phyloP scores from a whole-genome alignment of 1,140 invertebrate species.

The Drosophila murphyi region DNA sequence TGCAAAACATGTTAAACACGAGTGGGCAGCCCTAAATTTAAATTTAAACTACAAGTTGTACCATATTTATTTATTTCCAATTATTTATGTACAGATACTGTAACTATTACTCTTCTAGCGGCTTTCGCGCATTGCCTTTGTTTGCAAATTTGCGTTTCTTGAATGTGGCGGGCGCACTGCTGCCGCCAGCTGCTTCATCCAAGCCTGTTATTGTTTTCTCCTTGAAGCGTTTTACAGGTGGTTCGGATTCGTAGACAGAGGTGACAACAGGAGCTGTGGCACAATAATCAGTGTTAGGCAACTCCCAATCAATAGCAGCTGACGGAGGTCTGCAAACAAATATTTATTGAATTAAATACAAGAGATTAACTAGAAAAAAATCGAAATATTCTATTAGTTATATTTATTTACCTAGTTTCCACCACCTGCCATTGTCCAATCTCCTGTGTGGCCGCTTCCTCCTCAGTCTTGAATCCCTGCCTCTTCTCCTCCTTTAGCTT shows the following conservation, averaged over 20 bases:
- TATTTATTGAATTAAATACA: background rate
- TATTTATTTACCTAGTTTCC: slow-evolving; percentile 84
- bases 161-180: slow-evolving; percentile 84
- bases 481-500: slow-evolving; percentile 85
- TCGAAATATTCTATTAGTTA: background rate
- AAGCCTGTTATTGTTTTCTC: slow-evolving; percentile 87
- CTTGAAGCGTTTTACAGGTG: slow-evolving; percentile 86
- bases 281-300: slow-evolving; percentile 85
- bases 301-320: slow-evolving; percentile 86
- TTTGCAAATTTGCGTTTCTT: slow-evolving; percentile 88
- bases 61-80: background rate
- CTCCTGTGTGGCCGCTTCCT: slow-evolving; percentile 86
- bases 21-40: slow-evolving; percentile 21
- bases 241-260: slow-evolving; percentile 74
- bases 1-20: background rate
- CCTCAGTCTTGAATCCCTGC: slow-evolving; percentile 84
- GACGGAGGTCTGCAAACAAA: slow-evolving; percentile 53
- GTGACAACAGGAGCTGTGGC: slow-evolving; percentile 67
- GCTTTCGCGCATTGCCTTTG: slow-evolving; percentile 86
- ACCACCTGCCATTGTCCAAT: slow-evolving; percentile 89
- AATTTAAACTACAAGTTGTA: background rate
- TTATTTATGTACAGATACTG: background rate
- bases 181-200: slow-evolving; percentile 84
- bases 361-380: background rate
- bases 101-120: slow-evolving; percentile 84